Evolutionary conservation across 2,113 vertebrate species (phyloP), one percentile per base, ranked within the genome.

Genomic region (Camelus bactrianus): DNA sequence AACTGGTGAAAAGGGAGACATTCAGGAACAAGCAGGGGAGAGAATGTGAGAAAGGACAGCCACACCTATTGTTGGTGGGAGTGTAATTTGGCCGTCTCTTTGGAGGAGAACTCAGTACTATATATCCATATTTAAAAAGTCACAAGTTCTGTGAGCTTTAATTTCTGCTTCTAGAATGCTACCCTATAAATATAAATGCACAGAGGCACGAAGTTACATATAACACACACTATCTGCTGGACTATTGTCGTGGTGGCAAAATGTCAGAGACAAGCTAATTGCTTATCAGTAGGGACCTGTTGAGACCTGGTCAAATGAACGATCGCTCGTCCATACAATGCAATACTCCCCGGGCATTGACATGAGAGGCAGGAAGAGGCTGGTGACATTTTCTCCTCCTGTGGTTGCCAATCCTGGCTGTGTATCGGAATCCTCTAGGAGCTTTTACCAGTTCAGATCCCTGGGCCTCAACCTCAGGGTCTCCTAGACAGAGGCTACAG

Each of bases 21-120:
- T 30, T 9, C 28, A n/a, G 13, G 28, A 14, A 2, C 46, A 10
- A 26, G 35, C 32, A 32, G 0, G 10, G 12, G 56, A 32, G 19
- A 24, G 9, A 52, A 7, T 0, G 14, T 1, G 12, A 54, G 54
- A 48, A 28, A 72, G 19, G 48, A 35, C 64, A 10, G 46, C 26
- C 1, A 0, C 3, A 0, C 12, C 3, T 14, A 1, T 28, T 2
- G 0, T 6, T 7, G 7, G 19, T 35, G 7, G 28, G 19, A 19
- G 26, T 7, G 46, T 24, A 13, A 54, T 46, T 19, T 46, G 30
- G 24, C 26, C 10, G 2, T 38, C 8, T 54, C 56, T 32, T 52
- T 38, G 64, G 42, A 72, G 42, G 56, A 52, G 26, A 15, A 38
- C n/a, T 73, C 19, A 62, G 52, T 20, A 11, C 38, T 32, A 60